These are phyloP conservation scores for Premnoplex brunnescens DNA, from an alignment of 2,797 vertebrate species.

Conservation along the genomic window DNA sequence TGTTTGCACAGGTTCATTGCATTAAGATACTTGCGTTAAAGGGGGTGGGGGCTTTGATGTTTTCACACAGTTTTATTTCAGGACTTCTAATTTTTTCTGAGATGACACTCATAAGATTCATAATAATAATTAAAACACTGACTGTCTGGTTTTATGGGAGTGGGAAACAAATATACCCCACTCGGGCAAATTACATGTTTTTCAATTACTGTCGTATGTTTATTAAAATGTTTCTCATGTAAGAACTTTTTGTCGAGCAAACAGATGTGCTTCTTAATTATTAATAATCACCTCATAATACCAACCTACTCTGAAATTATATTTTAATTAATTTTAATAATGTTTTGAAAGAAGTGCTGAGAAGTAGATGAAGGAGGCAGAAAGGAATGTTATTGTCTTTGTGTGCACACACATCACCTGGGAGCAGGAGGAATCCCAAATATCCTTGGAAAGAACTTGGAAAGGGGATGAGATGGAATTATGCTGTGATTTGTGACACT, in stretches of 20 bases:
- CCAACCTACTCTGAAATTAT: neutral
- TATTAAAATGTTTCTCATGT: neutral
- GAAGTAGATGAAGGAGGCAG: neutral
- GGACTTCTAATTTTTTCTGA: neutral
- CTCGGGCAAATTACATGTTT: neutral
- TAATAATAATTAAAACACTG: neutral
- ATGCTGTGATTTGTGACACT: neutral
- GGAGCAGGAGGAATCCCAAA: neutral
- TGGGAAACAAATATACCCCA: neutral
- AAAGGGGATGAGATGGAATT: neutral
- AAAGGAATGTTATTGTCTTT: neutral
- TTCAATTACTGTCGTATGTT: neutral
- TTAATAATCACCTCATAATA: neutral
- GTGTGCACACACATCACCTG: neutral
- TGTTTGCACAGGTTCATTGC: neutral
- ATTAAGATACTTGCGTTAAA: neutral
- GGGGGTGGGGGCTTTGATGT: neutral
- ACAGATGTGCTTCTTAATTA: neutral
- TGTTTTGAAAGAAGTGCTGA: slow-evolving; percentile 1
- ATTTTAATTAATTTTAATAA: slow-evolving; percentile 35
- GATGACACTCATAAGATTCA: neutral
- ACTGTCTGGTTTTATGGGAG: neutral
- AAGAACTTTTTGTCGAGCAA: neutral
- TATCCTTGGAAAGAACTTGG: neutral
- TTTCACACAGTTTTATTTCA: neutral